Evolutionary conservation across 92 coral and sea anemone genomes (phyloP), one percentile per base, ranked within the genome.

Genomic region (Epizoanthus rinbou): DNA sequence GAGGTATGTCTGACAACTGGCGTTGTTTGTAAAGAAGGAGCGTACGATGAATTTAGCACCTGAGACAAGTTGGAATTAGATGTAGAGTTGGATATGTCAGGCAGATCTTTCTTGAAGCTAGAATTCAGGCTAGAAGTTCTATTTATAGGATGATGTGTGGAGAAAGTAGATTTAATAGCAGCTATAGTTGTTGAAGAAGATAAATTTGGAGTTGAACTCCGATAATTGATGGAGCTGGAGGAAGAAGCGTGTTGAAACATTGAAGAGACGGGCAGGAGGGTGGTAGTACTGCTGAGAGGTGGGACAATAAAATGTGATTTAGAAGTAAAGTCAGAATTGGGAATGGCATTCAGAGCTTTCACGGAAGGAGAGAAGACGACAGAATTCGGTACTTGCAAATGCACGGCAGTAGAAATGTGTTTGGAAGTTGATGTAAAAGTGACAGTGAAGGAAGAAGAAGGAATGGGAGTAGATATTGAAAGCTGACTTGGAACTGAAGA

Each of bases 1-100:
- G 64, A 76, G 7, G 56, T 39, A n/a, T 60, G 37, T 58, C 39
- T 76, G 47, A 21, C 57, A 37, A n/a, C 56, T 19, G 82, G 22
- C 10, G 54, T 33, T 37, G 50, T 59, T 60, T 59, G 41, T 59
- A 57, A 39, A 76, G 24, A 10, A 11, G 69, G 19, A 31, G 57
- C 22, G 22, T 59, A 76, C 18, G 59, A 0, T 43, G 63, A 41
- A 14, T 76, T 76, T 21, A 76, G 16, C 21, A 76, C 31, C n/a
- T 31, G 69, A 0, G 82, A 33, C 43, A 5, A 25, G 19, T 76
- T 76, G 21, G 57, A 13, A 4, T 16, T 76, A 37, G 64, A 8
- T 4, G 41, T 39, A 64, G 60, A 56, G 13, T 25, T 57, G 45
- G 33, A 18, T 6, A 11, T 8, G 33, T 14, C 25, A 16, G 66